phyloP scores from a whole-genome alignment of 2,888 invertebrate species.

The Altica lythri region DNA sequence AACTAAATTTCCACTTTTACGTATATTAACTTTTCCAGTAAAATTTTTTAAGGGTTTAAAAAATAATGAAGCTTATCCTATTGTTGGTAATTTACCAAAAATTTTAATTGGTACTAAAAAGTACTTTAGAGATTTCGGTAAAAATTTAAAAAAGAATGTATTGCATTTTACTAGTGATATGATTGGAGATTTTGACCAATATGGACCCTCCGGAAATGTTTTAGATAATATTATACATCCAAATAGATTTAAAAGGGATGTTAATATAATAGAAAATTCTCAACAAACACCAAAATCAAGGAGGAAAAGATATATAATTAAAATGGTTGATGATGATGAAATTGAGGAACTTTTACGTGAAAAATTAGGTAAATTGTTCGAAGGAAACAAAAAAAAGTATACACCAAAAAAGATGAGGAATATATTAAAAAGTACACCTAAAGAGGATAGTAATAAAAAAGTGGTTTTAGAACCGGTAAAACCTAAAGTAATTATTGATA shows the following conservation, averaged over 20 bases:
- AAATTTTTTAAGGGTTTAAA: slow-evolving; percentile 48
- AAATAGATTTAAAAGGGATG: slow-evolving; percentile 28
- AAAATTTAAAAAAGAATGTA: slow-evolving; percentile 48
- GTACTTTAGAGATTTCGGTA: slow-evolving; percentile 49
- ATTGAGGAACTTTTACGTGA: slow-evolving; percentile 47
- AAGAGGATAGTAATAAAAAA: slow-evolving; percentile 33
- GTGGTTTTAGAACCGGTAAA: slow-evolving; percentile 45
- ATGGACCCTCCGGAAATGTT: slow-evolving; percentile 26
- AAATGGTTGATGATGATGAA: slow-evolving; percentile 50
- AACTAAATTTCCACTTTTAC: slow-evolving; percentile 48
- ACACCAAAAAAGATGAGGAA: slow-evolving; percentile 10
- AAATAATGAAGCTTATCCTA: slow-evolving; percentile 46
- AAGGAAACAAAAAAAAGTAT: slow-evolving; percentile 14
- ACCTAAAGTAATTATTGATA: slow-evolving; percentile 49
- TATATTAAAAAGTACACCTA: slow-evolving; percentile 6
- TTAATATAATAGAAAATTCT: slow-evolving; percentile 2
- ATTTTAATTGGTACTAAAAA: slow-evolving; percentile 47
- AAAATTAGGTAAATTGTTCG: slow-evolving; percentile 43
- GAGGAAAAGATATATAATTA: slow-evolving; percentile 48
- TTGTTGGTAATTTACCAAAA: slow-evolving; percentile 49
- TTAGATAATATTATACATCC: slow-evolving; percentile 26
- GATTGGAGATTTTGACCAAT: slow-evolving; percentile 47
- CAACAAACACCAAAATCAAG: too few relatives aligned
- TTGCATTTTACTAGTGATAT: slow-evolving; percentile 48
- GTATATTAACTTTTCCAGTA: slow-evolving; percentile 50